phyloP scores from a whole-genome alignment of 2,797 vertebrate species.

The Microhierax caerulescens region DNA sequence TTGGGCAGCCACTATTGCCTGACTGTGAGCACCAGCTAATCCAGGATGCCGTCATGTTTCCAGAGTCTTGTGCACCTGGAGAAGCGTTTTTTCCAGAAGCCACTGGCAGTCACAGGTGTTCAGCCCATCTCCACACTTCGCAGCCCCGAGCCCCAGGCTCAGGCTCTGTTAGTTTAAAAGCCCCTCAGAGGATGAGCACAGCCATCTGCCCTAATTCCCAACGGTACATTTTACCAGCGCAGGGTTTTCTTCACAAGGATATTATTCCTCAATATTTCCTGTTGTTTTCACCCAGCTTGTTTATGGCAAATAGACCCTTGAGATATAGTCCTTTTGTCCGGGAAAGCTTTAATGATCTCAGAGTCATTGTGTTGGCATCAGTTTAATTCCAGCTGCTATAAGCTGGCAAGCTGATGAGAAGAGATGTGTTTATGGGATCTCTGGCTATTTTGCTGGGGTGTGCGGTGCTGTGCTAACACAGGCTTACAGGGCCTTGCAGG shows the following conservation, averaged over 20 bases:
- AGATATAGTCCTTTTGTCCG: neutral
- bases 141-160: neutral
- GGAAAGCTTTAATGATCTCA: neutral
- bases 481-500: neutral
- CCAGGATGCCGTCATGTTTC: neutral
- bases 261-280: neutral
- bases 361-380: neutral
- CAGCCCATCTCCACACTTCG: neutral
- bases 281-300: neutral
- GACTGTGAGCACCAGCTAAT: neutral
- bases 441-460: neutral
- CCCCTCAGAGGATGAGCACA: neutral
- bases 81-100: neutral
- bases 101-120: neutral
- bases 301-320: neutral
- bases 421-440: neutral
- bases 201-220: neutral
- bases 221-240: neutral
- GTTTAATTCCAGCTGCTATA: constrained; percentile 5
- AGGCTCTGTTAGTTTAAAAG: neutral
- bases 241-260: neutral
- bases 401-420: neutral
- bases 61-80: neutral
- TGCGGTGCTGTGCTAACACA: neutral
- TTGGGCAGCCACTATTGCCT: neutral